Percentiles rank a stretch among this genome's conserved stretches.
These are phyloP conservation scores for Patella vulgata DNA, from an alignment of 1,140 invertebrate genomes.

Conservation along the genomic window DNA sequence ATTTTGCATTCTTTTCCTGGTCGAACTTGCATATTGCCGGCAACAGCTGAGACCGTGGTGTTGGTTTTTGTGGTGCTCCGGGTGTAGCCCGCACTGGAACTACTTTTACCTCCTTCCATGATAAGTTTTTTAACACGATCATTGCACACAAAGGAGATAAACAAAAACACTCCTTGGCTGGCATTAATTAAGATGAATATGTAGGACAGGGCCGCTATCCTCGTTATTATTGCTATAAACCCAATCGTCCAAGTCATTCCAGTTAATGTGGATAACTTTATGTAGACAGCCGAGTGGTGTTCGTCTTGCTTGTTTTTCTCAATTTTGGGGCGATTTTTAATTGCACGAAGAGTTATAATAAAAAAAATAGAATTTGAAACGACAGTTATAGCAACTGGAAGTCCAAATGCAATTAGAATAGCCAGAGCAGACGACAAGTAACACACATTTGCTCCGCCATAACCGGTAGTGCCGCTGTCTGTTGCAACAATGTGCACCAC, in stretches of 20 bases:
- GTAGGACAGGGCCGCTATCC: slow-evolving; percentile 67
- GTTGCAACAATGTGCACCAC: neutral
- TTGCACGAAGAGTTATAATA: slow-evolving; percentile 7
- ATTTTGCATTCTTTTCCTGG: too few species aligned
- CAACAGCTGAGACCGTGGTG: too few species aligned
- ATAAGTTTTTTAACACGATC: slow-evolving; percentile 10
- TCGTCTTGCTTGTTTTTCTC: neutral
- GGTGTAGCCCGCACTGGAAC: too few species aligned
- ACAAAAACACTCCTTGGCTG: slow-evolving; percentile 72
- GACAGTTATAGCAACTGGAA: slow-evolving; percentile 17
- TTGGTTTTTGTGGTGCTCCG: too few species aligned
- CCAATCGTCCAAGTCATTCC: slow-evolving; percentile 71
- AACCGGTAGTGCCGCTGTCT: slow-evolving; percentile 8
- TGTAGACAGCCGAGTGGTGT: slow-evolving; percentile 22
- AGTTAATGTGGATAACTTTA: slow-evolving; percentile 60
- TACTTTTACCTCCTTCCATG: too few species aligned
- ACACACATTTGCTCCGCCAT: slow-evolving; percentile 25
- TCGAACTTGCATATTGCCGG: too few species aligned
- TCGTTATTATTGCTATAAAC: slow-evolving; percentile 67
- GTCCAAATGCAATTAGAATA: slow-evolving; percentile 17
- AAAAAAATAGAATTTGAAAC: slow-evolving; percentile 33
- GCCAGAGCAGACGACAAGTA: slow-evolving; percentile 22
- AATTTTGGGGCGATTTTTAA: slow-evolving; percentile 9
- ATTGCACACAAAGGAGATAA: slow-evolving; percentile 69
- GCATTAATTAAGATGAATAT: slow-evolving; percentile 71